Evolutionary conservation across 1,140 invertebrate genomes (phyloP), one percentile per base, ranked within the genome.

Genomic region (Galleria mellonella): DNA sequence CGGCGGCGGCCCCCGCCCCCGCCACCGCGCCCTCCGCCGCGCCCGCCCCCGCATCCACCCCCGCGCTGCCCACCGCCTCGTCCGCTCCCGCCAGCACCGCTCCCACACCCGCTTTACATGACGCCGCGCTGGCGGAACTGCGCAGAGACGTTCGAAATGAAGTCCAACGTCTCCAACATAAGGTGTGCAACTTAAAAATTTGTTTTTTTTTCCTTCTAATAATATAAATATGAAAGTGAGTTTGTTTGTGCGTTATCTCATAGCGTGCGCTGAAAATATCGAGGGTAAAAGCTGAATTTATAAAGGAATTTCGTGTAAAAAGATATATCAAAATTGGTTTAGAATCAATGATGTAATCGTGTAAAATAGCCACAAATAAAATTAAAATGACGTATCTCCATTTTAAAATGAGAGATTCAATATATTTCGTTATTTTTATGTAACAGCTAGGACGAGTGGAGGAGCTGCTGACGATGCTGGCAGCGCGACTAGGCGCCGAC

Each of bases 31-130:
- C 70, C 72, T 48, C 62, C 78, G 45, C 76, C 87, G 50, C 62
- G 78, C 86, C 96, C 30, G 87, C 89, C 79, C 72, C 87, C 72
- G 65, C 85, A 85, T n/a, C n/a, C n/a, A n/a, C n/a, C 62, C 77
- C 60, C 46, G 78, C 66, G 42, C 69, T 68, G 43, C 86, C 65
- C 64, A 76, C 55, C 64, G 71, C 47, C 89, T 48, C 70, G 84
- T 52, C 63, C 81, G 50, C 57, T 62, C 47, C 70, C 84, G 55
- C 63, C 81, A 49, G 55, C 65, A 62, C 51, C 66, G 54, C 64
- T 68, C 6, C 17, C 6, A 23, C 17, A 23, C 2, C 17, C 6
- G 17, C 17, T 23, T 23, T 23, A 23, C 86, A 72, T 73, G 83
- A 72, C 62, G 78, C 60, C 46, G 78, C 66, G 42, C 69, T 68